These are phyloP conservation scores for Sphaerodactylus townsendi DNA, from an alignment of 2,113 vertebrate species.

Conservation along the genomic window DNA sequence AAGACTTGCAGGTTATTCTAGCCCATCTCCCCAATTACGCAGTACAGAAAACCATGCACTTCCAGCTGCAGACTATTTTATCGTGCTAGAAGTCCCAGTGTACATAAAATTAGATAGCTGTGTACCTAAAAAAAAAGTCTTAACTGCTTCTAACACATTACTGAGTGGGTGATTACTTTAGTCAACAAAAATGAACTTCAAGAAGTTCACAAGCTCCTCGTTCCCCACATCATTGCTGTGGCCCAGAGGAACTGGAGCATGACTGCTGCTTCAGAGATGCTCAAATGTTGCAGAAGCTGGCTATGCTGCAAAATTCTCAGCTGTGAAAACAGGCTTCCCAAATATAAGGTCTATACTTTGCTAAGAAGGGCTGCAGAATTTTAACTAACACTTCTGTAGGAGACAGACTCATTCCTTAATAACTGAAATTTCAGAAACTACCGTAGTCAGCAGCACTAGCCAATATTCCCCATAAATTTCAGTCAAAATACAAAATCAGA, in stretches of 20 bases:
- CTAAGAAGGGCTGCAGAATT: neutral
- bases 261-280: neutral
- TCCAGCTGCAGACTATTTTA: neutral
- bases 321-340: neutral
- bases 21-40: neutral
- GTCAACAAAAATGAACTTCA: neutral
- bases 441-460: neutral
- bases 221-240: neutral
- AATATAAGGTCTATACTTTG: neutral
- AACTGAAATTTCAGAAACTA: neutral
- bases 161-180: neutral
- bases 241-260: neutral
- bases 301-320: neutral
- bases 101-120: neutral
- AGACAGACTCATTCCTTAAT: conserved; percentile 20
- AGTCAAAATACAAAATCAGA: conserved; percentile 1
- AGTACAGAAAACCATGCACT: neutral
- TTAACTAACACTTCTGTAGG: neutral
- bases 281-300: neutral
- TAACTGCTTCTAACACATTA: neutral
- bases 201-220: neutral
- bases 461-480: neutral
- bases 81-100: neutral
- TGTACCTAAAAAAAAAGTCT: neutral
- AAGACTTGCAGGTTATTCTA: conserved; percentile 22